Base-by-base conservation (phyloP, 2,113 vertebrate genomes). In the Neofelis nebulosa region DNA sequence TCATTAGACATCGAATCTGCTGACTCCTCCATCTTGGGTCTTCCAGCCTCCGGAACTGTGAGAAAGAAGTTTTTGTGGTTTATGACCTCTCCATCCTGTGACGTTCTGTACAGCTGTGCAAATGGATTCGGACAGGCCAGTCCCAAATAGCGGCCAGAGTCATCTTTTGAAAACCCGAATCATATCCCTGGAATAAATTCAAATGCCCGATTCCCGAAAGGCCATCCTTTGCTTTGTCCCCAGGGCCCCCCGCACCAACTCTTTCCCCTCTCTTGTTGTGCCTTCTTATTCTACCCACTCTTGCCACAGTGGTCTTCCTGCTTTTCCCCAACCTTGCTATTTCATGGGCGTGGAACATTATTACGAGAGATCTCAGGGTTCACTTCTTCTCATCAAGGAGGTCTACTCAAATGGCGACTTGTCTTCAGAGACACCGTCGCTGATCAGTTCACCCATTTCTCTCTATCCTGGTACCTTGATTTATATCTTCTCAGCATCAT, bases 181-280 rank as follows among this genome's bases (percentile, higher is more conserved):
- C 2, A 36, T 21, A 41, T 74, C 38, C 7, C 31, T 61, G 65
- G 14, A 89, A 79, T 68, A 78, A 66, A 41, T 73, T 7, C 29
- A 87, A 68, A 89, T 48, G 7, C 21, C 50, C 69, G 55, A 89
- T 55, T 7, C 16, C 50, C 63, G 29, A 6, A 81, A 76, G 18
- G 1, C 1, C 65, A 0, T 23, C 7, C 27, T 83, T 31, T 16
- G 36, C 27, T 19, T 45, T 78, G 31, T 13, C n/a, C 7, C 18
- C 38, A 25, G 7, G 0, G 0, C 25, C 25, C 13, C 33, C 27
- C n/a, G 4, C 19, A 1, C 1, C 38, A 41, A 74, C 33, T 7
- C 12, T 36, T 15, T 61, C 36, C 38, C 76, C 14, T 83, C 61
- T 76, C n/a, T 48, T 23, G 12, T 18, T 25, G 25, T 80, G 36